These are phyloP conservation scores for Stigmatopora nigra DNA, from an alignment of 2,113 vertebrate genomes.

Conservation along the genomic window DNA sequence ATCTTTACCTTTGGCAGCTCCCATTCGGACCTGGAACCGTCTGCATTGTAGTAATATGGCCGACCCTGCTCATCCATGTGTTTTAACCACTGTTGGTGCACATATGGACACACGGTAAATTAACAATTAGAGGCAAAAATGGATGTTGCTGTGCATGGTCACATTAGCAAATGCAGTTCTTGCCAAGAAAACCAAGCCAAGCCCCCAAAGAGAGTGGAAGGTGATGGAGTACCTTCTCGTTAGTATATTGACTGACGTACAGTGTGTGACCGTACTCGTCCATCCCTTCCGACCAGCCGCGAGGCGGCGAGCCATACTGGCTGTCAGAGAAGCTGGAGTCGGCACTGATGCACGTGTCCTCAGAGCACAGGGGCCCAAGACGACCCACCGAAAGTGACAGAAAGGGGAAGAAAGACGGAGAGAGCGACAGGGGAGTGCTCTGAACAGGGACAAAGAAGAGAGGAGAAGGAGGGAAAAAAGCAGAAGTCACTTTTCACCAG, in stretches of 20 bases:
- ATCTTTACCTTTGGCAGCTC: constrained; percentile 85
- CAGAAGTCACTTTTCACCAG: constrained; percentile 30
- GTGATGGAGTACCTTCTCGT: constrained; percentile 84
- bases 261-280: constrained; percentile 89
- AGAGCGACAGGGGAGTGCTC: constrained; percentile 58
- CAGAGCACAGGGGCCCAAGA: constrained; percentile 81
- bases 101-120: constrained; percentile 24
- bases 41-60: constrained; percentile 88
- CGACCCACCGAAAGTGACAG: constrained; percentile 58
- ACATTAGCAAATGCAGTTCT: not conserved
- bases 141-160: not conserved
- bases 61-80: constrained; percentile 87
- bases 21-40: constrained; percentile 90
- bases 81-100: constrained; percentile 83
- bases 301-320: constrained; percentile 87
- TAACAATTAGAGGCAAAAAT: not conserved
- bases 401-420: constrained; percentile 48
- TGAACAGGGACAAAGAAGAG: constrained; percentile 11
- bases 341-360: constrained; percentile 84
- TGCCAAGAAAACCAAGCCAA: not conserved
- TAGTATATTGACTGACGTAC: constrained; percentile 94
- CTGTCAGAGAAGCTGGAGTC: constrained; percentile 92
- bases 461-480: constrained; percentile 3
- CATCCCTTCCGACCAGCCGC: constrained; percentile 93
- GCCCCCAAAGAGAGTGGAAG: constrained; percentile 5